Base-by-base conservation (phyloP, 1,140 invertebrate species). In the Mactra quadrangularis region DNA sequence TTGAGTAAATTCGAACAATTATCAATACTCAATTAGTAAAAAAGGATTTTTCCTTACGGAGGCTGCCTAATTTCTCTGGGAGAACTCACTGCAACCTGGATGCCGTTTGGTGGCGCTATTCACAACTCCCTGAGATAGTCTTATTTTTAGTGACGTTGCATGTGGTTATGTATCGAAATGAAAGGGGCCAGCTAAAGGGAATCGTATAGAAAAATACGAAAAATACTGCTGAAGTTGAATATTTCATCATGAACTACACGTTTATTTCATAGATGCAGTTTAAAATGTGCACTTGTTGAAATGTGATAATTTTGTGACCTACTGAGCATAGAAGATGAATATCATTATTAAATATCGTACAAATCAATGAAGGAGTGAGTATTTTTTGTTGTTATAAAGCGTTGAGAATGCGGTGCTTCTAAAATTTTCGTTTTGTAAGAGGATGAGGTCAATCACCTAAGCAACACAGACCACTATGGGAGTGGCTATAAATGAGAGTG, bases 141-240 rank as follows among this genome's bases (percentile, higher is more conserved):
- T 68, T 47, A 68, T 47, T 47, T 47, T 50, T 47, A 15, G n/a
- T 68, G 64, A 68, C 64, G 64, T 68, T 47, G 64, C 64, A 68
- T 50, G 38, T 50, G 64, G 41, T 68, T 68, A 47, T 68, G 64
- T 68, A 68, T 25, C 45, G 27, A 38, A 17, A 41, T 68, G 41
- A 47, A 31, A 68, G 41, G 64, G 64, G 64, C 35, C 22, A 45
- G 35, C 60, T 25, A 64, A 38, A 45, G 60, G 60, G 17, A 47
- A 19, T 11, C 45, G 45, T 47, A 47, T 19, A 19, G 45, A 19
- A 19, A 47, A 47, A 11, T 47, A 9, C 9, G 19, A 47, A 19
- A 19, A 11, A 19, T 47, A 47, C 45, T 19, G 45, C 45, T 47
- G 45, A 9, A 9, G 19, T 47, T 11, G 9, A 19, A 9, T 47